A percentile compares a stretch with the other conserved stretches of the same genome.
Evolutionary conservation across 2,888 invertebrate species (phyloP).

Genomic region (Cosmia trapezina): DNA sequence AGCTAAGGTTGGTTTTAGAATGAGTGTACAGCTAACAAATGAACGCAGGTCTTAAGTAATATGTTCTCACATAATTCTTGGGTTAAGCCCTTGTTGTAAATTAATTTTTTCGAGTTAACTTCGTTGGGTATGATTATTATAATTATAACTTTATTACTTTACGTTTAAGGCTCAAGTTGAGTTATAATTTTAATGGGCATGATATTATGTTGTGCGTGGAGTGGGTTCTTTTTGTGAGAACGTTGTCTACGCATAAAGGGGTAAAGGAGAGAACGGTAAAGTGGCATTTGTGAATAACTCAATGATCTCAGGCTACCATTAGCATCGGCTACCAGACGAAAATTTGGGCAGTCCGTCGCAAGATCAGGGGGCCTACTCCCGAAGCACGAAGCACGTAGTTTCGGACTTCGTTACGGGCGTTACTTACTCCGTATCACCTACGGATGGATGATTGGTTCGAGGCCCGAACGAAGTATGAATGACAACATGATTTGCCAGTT

Average conservation of each 20-base stretch:
- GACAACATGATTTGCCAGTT: no score
- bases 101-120: conserved; percentile 57
- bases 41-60: conserved; percentile 64
- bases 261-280: no score
- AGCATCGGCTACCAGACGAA: no score
- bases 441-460: no score
- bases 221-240: not conserved
- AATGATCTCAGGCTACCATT: no score
- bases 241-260: not conserved
- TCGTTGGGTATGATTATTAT: conserved; percentile 31
- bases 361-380: no score
- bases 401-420: no score
- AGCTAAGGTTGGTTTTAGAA: conserved; percentile 28
- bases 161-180: conserved; percentile 18
- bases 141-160: conserved; percentile 52
- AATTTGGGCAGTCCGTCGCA: no score
- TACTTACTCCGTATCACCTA: no score
- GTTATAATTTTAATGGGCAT: conserved; percentile 31
- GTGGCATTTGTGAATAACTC: no score
- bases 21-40: conserved; percentile 42
- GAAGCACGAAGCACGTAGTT: no score
- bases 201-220: not conserved
- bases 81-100: conserved; percentile 56
- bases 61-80: conserved; percentile 65
- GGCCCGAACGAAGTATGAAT: no score